These are phyloP conservation scores for Oxyruncus cristatus DNA, from an alignment of 2,113 vertebrate species.

Conservation along the genomic window DNA sequence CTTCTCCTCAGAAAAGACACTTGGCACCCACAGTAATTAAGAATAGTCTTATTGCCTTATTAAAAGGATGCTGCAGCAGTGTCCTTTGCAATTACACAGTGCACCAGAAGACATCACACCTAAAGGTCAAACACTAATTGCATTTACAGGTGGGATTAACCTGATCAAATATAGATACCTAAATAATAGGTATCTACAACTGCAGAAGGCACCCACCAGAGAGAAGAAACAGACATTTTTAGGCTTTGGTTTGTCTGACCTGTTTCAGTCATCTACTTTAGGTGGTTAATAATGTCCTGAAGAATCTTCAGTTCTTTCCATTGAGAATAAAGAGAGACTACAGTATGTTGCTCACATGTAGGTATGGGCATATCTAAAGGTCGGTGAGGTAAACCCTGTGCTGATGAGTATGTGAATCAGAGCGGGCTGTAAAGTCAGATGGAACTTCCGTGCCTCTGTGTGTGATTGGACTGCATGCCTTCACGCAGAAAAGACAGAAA, in stretches of 20 bases:
- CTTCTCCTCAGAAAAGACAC: neutral
- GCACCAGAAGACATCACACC: neutral
- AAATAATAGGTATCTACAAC: neutral
- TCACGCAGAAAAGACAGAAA: neutral
- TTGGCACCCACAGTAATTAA: neutral
- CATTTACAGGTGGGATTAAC: neutral
- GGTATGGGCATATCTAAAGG: fast-evolving
- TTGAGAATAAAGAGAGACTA: neutral
- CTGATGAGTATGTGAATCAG: neutral
- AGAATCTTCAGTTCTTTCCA: neutral
- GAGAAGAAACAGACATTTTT: neutral
- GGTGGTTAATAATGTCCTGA: neutral
- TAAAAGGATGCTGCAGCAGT: neutral
- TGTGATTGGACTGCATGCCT: neutral
- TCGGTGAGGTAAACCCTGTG: neutral
- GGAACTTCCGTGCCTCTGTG: neutral
- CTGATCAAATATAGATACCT: neutral
- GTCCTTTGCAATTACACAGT: neutral
- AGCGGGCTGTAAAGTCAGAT: neutral
- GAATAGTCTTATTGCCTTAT: neutral
- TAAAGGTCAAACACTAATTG: neutral
- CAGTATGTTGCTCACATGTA: neutral
- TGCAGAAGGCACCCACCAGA: neutral
- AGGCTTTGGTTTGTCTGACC: neutral
- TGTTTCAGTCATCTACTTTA: neutral